phyloP scores from a whole-genome alignment of 2,888 invertebrate species.

The Caenorhabditis auriculariae region DNA sequence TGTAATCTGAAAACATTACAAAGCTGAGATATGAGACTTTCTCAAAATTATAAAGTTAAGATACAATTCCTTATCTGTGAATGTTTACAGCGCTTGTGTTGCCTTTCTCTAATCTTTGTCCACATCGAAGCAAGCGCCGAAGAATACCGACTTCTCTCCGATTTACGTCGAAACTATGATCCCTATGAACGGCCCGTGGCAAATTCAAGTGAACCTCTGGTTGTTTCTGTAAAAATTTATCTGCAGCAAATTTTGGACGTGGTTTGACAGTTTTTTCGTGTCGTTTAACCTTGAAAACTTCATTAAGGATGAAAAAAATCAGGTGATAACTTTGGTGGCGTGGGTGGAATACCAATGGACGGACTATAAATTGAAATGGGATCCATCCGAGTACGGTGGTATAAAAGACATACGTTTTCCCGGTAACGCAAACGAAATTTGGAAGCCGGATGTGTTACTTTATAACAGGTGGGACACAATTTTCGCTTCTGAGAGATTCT shows the following conservation, averaged over 20 bases:
- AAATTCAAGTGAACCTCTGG: conserved; percentile 47
- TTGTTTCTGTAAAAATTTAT: conserved; percentile 50
- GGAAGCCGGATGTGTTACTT: conserved; percentile 50
- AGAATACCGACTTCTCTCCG: conserved; percentile 45
- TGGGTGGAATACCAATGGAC: conserved; percentile 57
- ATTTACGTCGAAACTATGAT: conserved; percentile 49
- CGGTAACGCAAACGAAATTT: conserved; percentile 45
- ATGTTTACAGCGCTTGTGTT: too few relatives aligned
- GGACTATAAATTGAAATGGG: conserved; percentile 54
- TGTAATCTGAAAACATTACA: too few relatives aligned
- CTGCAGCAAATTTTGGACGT: conserved; percentile 54
- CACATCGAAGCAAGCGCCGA: conserved; percentile 37
- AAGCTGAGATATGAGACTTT: too few relatives aligned
- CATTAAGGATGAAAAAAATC: conserved; percentile 52
- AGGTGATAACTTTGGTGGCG: conserved; percentile 50
- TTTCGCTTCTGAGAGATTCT: background rate
- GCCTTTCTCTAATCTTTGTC: too few relatives aligned
- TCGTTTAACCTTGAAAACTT: background rate
- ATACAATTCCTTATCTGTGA: too few relatives aligned
- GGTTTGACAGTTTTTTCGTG: conserved; percentile 17
- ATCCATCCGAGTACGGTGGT: conserved; percentile 48
- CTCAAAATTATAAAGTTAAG: too few relatives aligned
- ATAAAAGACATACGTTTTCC: conserved; percentile 51
- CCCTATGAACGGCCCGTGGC: conserved; percentile 51
- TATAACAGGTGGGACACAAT: conserved; percentile 38